phyloP scores from a whole-genome alignment of 2,888 invertebrate species.

The Sialis lutaria region DNA sequence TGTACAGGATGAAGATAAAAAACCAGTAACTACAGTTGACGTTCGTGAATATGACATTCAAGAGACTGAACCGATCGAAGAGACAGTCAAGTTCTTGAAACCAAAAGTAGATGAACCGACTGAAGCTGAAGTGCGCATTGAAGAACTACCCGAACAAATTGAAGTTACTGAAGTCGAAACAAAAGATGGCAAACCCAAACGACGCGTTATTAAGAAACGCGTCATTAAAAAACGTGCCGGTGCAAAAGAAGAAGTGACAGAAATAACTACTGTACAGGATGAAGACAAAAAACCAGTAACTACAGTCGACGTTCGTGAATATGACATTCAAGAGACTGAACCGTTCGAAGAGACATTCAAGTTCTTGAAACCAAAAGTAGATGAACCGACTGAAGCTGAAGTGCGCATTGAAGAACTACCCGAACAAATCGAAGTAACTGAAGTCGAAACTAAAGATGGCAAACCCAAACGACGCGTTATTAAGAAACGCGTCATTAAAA shows the following conservation, averaged over 20 bases:
- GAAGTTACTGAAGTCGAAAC: conserved; percentile 12
- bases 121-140: conserved; percentile 12
- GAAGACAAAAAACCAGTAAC: conserved; percentile 14
- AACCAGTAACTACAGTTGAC: conserved; percentile 10
- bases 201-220: conserved; percentile 13
- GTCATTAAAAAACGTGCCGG: conserved; percentile 15
- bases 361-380: conserved; percentile 1
- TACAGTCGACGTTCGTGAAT: conserved; percentile 10
- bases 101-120: conserved; percentile 12
- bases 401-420: conserved; percentile 14
- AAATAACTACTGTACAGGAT: conserved; percentile 13
- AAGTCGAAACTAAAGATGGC: conserved; percentile 13
- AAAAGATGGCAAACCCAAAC: conserved; percentile 12
- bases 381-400: conserved; percentile 7
- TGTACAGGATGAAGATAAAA: conserved; percentile 10
- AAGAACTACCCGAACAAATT: conserved; percentile 15
- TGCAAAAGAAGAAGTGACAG: conserved; percentile 19
- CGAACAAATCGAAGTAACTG: conserved; percentile 15
- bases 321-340: neutral
- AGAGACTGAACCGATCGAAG: conserved; percentile 12
- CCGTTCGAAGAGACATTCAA: neutral
- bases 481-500: conserved; percentile 17
- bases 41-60: conserved; percentile 9
- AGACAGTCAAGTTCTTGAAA: conserved; percentile 11
- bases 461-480: conserved; percentile 10